A percentile compares a stretch with the other conserved stretches of the same genome.
Conservation (phyloP, 30 jellyfish, hydroid and myxozoan genomes). For the Nemopilema nomurai region DNA sequence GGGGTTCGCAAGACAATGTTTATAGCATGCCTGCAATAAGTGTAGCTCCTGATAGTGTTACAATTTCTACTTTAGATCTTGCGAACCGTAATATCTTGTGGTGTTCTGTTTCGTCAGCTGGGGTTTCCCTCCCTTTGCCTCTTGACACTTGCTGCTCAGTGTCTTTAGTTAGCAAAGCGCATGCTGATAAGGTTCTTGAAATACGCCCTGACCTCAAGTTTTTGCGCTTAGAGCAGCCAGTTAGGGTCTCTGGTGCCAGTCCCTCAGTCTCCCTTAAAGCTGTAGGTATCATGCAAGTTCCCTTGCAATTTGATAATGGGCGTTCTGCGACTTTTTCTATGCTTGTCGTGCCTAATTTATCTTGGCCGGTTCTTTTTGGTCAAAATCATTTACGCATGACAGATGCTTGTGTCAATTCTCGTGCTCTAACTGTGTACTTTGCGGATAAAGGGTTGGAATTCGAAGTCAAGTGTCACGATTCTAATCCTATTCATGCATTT, state of each 20-base stretch:
- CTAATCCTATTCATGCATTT: background rate
- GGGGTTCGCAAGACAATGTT: background rate
- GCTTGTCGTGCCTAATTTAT: conserved; percentile 41
- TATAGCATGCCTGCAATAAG: background rate
- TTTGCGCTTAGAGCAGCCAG: conserved; percentile 13
- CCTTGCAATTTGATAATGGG: conserved; percentile 28
- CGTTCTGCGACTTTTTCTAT: conserved; percentile 33
- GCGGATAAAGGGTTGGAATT: background rate
- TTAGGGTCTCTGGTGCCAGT: conserved; percentile 33
- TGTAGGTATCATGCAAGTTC: conserved; percentile 47
- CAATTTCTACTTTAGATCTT: conserved; percentile 21
- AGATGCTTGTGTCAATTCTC: background rate
- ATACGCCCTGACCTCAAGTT: conserved; percentile 11
- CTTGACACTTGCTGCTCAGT: conserved; percentile 36
- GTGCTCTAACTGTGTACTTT: background rate
- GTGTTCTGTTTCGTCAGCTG: conserved; percentile 48
- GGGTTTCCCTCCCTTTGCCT: conserved; percentile 46
- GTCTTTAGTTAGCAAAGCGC: background rate
- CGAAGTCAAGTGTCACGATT: background rate
- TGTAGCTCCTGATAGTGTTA: background rate
- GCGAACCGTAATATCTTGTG: conserved; percentile 46
- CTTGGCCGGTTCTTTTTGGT: background rate
- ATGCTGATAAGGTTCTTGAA: background rate
- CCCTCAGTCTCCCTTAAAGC: conserved; percentile 19
- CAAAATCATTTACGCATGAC: background rate